These are phyloP conservation scores for Thera obeliscata DNA, from an alignment of 2,888 invertebrate genomes.

Conservation along the genomic window DNA sequence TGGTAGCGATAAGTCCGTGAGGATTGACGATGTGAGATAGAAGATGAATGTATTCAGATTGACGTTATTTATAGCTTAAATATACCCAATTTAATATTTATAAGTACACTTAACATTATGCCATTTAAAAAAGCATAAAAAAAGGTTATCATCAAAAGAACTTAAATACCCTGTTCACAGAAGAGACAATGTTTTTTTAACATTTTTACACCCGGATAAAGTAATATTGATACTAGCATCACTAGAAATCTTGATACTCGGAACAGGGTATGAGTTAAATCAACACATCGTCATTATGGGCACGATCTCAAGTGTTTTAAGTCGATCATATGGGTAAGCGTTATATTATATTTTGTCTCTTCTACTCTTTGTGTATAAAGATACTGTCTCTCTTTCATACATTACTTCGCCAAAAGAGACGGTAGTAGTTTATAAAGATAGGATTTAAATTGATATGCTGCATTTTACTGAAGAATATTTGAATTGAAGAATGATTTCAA, in stretches of 20 bases:
- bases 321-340: slow-evolving; percentile 42
- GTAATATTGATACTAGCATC: background rate
- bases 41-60: slow-evolving; percentile 29
- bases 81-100: slow-evolving; percentile 26
- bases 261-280: slow-evolving; percentile 43
- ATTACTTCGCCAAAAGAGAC: slow-evolving; percentile 23
- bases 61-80: slow-evolving; percentile 33
- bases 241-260: background rate
- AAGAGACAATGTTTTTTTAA: background rate
- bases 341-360: slow-evolving; percentile 5
- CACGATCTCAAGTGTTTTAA: slow-evolving; percentile 79
- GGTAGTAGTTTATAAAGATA: slow-evolving; percentile 7
- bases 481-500: background rate
- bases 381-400: slow-evolving; percentile 29
- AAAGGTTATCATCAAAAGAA: slow-evolving; percentile 14
- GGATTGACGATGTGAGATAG: slow-evolving; percentile 50
- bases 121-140: slow-evolving; percentile 19
- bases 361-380: slow-evolving; percentile 36
- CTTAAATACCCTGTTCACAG: slow-evolving; percentile 9
- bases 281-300: slow-evolving; percentile 67
- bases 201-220: background rate
- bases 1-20: slow-evolving; percentile 53
- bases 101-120: slow-evolving; percentile 20
- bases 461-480: slow-evolving; percentile 20
- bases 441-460: slow-evolving; percentile 12